Evolutionary conservation across 2,888 invertebrate species (phyloP).

Genomic region (Odiellus spinosus): DNA sequence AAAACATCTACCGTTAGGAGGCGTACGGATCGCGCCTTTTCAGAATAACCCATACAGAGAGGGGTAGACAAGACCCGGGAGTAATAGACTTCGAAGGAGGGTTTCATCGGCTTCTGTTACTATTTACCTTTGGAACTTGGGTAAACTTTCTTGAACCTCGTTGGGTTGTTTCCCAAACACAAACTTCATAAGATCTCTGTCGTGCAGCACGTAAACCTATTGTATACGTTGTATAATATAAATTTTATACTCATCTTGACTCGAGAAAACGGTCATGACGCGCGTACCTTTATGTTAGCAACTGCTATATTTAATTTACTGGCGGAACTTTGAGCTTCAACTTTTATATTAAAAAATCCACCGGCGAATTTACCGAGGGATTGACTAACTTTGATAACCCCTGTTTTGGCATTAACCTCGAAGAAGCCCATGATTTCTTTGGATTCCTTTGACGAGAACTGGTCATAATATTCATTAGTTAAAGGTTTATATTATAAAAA

Average conservation of each 20-base stretch:
- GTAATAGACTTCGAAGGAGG: too few species aligned
- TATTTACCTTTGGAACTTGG: conserved; percentile 41
- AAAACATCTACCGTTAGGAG: too few species aligned
- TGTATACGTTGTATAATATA: conserved; percentile 9
- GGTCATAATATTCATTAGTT: conserved; percentile 3
- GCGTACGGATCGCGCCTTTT: too few species aligned
- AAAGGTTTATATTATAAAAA: conserved; percentile 10
- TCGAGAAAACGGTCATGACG: not conserved
- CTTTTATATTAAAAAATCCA: conserved; percentile 41
- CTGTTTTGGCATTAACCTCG: conserved; percentile 47
- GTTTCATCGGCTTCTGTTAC: too few species aligned
- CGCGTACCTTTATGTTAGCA: conserved; percentile 34
- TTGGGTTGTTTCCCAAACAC: conserved; percentile 45
- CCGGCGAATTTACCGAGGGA: conserved; percentile 48
- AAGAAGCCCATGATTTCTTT: conserved; percentile 37
- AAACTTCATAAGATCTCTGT: conserved; percentile 53
- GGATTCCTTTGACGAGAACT: not conserved
- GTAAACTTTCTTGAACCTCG: conserved; percentile 37
- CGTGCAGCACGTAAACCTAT: conserved; percentile 53
- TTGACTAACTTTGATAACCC: conserved; percentile 51
- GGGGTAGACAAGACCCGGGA: too few species aligned
- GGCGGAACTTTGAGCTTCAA: conserved; percentile 23
- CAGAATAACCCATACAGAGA: not conserved
- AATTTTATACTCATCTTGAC: conserved; percentile 4
- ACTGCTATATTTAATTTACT: conserved; percentile 23